Evolutionary conservation across 1,140 invertebrate genomes (phyloP), one percentile per base, ranked within the genome.

Genomic region (Nylanderia fulva): DNA sequence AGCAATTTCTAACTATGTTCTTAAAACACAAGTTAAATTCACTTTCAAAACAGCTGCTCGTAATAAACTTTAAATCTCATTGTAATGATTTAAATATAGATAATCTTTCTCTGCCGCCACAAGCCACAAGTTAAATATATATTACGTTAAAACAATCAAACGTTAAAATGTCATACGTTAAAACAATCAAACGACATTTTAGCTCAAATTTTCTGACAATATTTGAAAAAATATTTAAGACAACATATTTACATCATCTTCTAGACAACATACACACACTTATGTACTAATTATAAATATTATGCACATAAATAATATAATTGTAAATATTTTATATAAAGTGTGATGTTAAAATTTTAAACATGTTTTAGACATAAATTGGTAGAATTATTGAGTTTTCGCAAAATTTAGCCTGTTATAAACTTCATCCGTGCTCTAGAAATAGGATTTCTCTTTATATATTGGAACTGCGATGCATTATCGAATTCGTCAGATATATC

Each of bases 401-500:
- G 29, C 21, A 42, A 66, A 2, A 21, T 64, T 66, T 36, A 8
- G 4, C n/a, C 21, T 1, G 24, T 9, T 3, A 21, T 36, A 18
- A 36, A 24, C 15, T 24, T 36, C 11, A 8, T 24, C 27, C 4
- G 52, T 9, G 21, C 24, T 24, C 7, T 18, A 27, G 6, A 39
- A 24, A 58, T 60, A 42, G 42, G 18, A 60, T 1, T 8, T 15
- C 5, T 18, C 8, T 45, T 11, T 21, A n/a, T 6, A 29, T 48
- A 60, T 3, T 3, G 29, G 29, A 33, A 58, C 15, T 39, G 18
- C 18, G 18, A 3, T 33, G 29, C 48, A 72, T 52, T 36, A 68
- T 72, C n/a, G 6, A 74, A 36, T 60, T 63, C 24, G n/a, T 48
- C 29, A 45, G 27, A 45, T 5, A 76, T 76, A 42, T 42, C 39